Evolutionary conservation across 1,140 invertebrate species (phyloP), one percentile per base, ranked within the genome.

Genomic region (Dreissena rostriformis): DNA sequence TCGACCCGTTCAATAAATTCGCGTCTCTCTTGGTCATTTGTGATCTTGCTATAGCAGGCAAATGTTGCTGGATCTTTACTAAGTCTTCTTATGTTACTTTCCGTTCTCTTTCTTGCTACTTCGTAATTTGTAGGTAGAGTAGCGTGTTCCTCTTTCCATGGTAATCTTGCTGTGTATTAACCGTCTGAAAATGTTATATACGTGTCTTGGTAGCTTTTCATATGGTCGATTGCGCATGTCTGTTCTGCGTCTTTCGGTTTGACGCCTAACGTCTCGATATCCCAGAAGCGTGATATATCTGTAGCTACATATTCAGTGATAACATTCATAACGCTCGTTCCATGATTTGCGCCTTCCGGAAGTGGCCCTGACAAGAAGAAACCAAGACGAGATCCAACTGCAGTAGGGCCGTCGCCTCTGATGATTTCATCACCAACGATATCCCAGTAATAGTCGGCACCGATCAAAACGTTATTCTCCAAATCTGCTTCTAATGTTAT

Each of bases 391-490:
- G 65, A 67, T 24, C 29, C 24, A n/a, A 67, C 7, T 15, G 65
- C 65, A 28, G 65, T 67, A 1, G 65, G 65, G 24, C 65, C 65
- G 22, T 67, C 29, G 24, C 65, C 65, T 67, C 65, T 67, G 15
- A 67, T 24, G 15, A 67, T 24, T n/a, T 67, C 29, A 28, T 61
- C 57, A 61, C 57, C 57, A n/a, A 39, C 74, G 10, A 65, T 17
- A 14, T 77, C 67, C 67, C 75, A 83, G 52, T 71, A 84, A 53
- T 28, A 52, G 61, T 78, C 82, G 22, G 68, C 75, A 14, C 67
- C 76, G 19, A 85, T 80, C n/a, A 85, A 55, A 39, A 80, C 14
- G 15, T 49, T 55, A 52, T 80, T 66, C 17, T 79, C 61, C 29
- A 72, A 73, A 24, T 12, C 14, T n/a, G 63, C 76, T 15, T 67